Evolutionary conservation across 2,113 vertebrate species (phyloP).

Genomic region (Microtus oregoni): DNA sequence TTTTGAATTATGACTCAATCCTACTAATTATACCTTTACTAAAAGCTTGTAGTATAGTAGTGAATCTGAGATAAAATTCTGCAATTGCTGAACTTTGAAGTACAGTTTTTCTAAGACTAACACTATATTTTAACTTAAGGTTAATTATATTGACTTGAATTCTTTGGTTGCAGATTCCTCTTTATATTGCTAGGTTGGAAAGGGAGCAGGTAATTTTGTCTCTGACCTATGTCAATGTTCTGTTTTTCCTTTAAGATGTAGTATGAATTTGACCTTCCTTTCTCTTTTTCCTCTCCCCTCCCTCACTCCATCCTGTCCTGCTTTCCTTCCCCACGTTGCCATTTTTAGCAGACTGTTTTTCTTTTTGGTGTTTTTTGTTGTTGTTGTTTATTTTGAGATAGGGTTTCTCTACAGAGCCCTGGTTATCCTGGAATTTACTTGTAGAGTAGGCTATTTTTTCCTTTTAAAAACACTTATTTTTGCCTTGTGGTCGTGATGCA

Average conservation of each 20-base stretch:
- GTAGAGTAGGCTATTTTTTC: background rate
- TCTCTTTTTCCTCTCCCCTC: background rate
- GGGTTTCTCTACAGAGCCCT: background rate
- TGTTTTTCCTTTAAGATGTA: constrained; percentile 11
- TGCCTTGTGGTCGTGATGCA: background rate
- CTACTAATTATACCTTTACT: background rate
- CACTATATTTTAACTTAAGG: background rate
- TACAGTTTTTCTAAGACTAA: background rate
- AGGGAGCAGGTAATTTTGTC: constrained; percentile 13
- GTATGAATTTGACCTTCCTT: constrained; percentile 25
- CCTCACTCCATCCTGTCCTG: background rate
- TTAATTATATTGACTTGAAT: background rate
- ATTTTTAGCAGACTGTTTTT: background rate
- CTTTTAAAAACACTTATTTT: background rate
- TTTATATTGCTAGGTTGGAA: constrained; percentile 13
- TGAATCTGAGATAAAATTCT: constrained; percentile 27
- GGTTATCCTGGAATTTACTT: background rate
- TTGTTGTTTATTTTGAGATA: background rate
- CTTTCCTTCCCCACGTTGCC: background rate
- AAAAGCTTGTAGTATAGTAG: background rate
- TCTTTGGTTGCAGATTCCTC: too few species aligned
- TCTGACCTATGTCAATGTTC: constrained; percentile 12
- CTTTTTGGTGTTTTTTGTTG: background rate
- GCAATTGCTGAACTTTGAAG: constrained; percentile 41
- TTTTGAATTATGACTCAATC: constrained; percentile 32